Evolutionary conservation across 2,113 vertebrate genomes (phyloP).

Genomic region (Prionailurus viverrinus): DNA sequence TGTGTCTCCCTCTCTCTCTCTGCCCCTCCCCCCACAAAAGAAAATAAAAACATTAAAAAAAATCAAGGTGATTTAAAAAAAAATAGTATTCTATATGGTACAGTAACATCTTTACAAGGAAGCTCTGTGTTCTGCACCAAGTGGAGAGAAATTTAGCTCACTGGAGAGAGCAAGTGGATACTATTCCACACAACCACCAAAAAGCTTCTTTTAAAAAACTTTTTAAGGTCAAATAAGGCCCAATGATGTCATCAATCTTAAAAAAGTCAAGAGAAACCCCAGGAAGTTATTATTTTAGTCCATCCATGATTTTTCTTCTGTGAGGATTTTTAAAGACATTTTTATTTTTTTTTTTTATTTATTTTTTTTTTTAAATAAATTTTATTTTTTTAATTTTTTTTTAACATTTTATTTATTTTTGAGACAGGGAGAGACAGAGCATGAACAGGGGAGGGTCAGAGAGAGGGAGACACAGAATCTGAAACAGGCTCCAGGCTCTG

Average conservation of each 20-base stretch:
- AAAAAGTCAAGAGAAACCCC: constrained; percentile 10
- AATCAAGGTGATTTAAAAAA: too few species aligned
- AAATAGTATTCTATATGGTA: not conserved
- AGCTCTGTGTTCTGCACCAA: not conserved
- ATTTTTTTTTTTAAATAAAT: too few species aligned
- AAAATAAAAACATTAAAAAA: too few species aligned
- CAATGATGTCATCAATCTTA: constrained; percentile 11
- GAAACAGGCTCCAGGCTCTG: too few species aligned
- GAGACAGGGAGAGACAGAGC: too few species aligned
- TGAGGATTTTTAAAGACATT: constrained; percentile 26
- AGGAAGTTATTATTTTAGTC: not conserved
- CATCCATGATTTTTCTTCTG: constrained; percentile 26
- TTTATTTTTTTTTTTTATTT: not conserved
- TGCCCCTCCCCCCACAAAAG: too few species aligned
- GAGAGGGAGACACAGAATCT: too few species aligned
- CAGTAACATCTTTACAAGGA: constrained; percentile 16
- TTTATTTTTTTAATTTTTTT: too few species aligned
- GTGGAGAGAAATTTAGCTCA: constrained; percentile 20
- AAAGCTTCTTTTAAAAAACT: not conserved
- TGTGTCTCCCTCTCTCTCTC: too few species aligned
- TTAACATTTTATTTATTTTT: too few species aligned
- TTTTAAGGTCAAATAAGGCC: constrained; percentile 49
- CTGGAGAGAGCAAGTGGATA: not conserved
- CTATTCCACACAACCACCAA: not conserved
- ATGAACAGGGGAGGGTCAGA: too few species aligned